Evolutionary conservation across 2,888 invertebrate genomes (phyloP).

Genomic region (Rhingia rostrata): DNA sequence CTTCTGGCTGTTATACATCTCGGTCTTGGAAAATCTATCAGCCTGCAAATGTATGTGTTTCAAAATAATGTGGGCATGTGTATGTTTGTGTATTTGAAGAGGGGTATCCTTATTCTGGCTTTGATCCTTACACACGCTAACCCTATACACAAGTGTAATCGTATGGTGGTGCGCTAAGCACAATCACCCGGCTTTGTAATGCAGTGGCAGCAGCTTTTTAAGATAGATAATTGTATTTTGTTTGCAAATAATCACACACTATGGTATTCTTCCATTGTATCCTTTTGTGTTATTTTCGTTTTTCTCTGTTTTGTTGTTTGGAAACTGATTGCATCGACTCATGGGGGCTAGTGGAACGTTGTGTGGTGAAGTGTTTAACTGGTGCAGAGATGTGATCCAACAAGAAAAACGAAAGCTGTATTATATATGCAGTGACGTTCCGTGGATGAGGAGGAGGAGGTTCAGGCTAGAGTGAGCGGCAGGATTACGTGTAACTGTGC

Average conservation of each 20-base stretch:
- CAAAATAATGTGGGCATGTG: not conserved
- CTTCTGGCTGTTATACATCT: constrained; percentile 40
- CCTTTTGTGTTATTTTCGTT: constrained; percentile 70
- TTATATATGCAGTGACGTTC: constrained; percentile 49
- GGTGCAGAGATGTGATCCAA: constrained; percentile 71
- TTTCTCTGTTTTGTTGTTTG: constrained; percentile 72
- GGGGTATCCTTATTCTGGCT: not conserved
- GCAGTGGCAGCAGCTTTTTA: constrained; percentile 73
- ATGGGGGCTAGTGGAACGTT: constrained; percentile 53
- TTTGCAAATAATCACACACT: constrained; percentile 74
- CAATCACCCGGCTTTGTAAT: constrained; percentile 74
- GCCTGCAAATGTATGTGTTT: not conserved
- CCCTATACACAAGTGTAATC: constrained; percentile 16
- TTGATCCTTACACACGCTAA: too few species aligned
- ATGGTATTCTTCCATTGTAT: constrained; percentile 71
- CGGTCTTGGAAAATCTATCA: not conserved
- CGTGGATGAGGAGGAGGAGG: constrained; percentile 15
- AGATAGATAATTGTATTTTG: constrained; percentile 74
- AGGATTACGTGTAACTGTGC: constrained; percentile 16
- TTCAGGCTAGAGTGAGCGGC: constrained; percentile 7
- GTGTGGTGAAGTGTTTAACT: constrained; percentile 70
- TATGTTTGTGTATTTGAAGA: not conserved
- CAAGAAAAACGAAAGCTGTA: constrained; percentile 66
- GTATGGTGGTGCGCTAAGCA: constrained; percentile 65
- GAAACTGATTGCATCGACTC: constrained; percentile 69